phyloP scores from a whole-genome alignment of 2,797 vertebrate species.

The Anguilla anguilla region DNA sequence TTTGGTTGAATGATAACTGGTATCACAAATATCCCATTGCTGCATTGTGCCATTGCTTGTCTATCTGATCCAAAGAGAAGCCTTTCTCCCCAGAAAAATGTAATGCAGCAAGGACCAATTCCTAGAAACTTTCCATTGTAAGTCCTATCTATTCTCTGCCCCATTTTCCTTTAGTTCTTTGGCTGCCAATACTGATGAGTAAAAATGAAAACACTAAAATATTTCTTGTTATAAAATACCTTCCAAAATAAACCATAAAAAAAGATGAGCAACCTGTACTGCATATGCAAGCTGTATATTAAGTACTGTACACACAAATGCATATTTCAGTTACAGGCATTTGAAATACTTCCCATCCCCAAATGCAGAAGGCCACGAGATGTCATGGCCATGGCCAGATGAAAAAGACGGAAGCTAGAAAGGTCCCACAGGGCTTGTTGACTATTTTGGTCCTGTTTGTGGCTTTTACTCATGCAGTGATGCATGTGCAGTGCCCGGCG shows the following conservation, averaged over 20 bases:
- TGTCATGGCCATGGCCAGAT: neutral
- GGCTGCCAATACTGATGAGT: neutral
- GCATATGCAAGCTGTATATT: neutral
- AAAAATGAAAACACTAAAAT: no score
- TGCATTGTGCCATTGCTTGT: no score
- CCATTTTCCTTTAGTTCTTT: neutral
- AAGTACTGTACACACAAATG: neutral
- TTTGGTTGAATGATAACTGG: no score
- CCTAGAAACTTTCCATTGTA: no score
- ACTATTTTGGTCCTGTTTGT: neutral
- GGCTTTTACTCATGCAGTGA: neutral
- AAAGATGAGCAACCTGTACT: no score
- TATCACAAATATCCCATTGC: no score
- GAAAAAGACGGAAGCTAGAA: neutral
- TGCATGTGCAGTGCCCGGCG: neutral
- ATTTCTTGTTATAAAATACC: no score
- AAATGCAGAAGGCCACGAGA: neutral
- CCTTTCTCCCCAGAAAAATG: no score
- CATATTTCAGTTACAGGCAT: neutral
- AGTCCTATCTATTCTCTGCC: neutral
- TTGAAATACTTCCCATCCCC: neutral
- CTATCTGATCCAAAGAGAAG: no score
- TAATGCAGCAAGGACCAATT: no score
- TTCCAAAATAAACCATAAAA: no score
- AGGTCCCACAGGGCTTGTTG: neutral